These are phyloP conservation scores for Gymnoscopelus microlampas DNA, from an alignment of 2,797 vertebrate genomes.

Conservation along the genomic window DNA sequence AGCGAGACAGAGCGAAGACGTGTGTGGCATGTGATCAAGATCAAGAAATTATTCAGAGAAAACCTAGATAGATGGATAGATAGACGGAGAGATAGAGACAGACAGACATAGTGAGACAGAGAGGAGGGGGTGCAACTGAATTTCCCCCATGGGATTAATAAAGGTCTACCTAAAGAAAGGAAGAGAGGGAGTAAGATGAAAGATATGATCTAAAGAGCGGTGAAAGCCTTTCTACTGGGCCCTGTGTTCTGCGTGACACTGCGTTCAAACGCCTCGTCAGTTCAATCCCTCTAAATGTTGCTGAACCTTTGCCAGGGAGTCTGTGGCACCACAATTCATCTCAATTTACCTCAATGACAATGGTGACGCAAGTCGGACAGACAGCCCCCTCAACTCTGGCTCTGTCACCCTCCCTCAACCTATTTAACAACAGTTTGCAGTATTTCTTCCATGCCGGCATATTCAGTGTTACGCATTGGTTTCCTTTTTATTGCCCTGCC, in stretches of 20 bases:
- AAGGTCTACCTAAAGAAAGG: too few relatives aligned
- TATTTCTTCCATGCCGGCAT: neutral
- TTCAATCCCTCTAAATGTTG: constrained; percentile 7
- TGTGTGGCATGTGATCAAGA: too few relatives aligned
- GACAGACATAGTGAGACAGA: too few relatives aligned
- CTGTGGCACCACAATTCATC: neutral
- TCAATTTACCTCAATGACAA: constrained; percentile 15
- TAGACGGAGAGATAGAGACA: too few relatives aligned
- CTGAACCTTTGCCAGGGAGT: neutral
- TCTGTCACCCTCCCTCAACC: neutral
- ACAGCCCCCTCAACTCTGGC: neutral
- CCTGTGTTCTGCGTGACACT: neutral
- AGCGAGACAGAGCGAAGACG: too few relatives aligned
- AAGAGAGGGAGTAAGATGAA: neutral
- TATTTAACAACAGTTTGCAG: neutral
- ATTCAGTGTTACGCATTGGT: too few relatives aligned
- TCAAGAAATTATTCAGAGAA: too few relatives aligned
- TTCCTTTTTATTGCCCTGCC: too few relatives aligned
- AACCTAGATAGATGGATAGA: too few relatives aligned
- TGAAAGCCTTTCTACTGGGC: neutral
- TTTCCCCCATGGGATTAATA: too few relatives aligned
- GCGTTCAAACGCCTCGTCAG: constrained; percentile 1
- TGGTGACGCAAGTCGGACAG: neutral
- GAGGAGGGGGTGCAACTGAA: too few relatives aligned
- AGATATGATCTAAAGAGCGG: neutral